phyloP scores from a whole-genome alignment of 2,888 invertebrate genomes.

The Papilio elwesi region DNA sequence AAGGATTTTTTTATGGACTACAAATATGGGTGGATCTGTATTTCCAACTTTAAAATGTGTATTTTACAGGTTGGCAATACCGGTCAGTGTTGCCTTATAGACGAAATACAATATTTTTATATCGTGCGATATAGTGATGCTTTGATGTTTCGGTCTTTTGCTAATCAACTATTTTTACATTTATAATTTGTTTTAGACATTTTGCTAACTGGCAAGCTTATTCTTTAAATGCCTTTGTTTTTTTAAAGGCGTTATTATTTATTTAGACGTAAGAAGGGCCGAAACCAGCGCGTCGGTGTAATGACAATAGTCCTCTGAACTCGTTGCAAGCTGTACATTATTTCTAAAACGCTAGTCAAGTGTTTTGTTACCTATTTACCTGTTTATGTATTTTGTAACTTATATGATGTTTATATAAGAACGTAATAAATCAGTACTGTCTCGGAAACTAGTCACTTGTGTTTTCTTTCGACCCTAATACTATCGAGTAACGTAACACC shows the following conservation, averaged over 20 bases:
- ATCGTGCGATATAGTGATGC: conserved; percentile 23
- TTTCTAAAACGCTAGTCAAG: conserved; percentile 80
- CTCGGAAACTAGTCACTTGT: conserved; percentile 54
- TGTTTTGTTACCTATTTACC: conserved; percentile 82
- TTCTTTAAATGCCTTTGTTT: conserved; percentile 23
- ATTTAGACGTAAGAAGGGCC: conserved; percentile 14
- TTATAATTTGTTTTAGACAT: background rate
- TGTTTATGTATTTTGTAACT: conserved; percentile 82
- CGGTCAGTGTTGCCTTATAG: conserved; percentile 34
- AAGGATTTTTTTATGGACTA: conserved; percentile 37
- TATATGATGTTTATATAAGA: conserved; percentile 77
- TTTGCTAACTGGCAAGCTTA: conserved; percentile 12
- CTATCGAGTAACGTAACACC: conserved; percentile 1
- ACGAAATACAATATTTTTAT: conserved; percentile 34
- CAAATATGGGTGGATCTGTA: conserved; percentile 35
- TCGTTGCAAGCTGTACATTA: conserved; percentile 51
- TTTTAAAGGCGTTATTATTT: conserved; percentile 20
- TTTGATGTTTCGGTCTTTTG: conserved; percentile 28
- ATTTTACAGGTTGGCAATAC: conserved; percentile 37
- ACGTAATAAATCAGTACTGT: conserved; percentile 79
- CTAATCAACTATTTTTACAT: conserved; percentile 7
- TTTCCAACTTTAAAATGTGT: background rate
- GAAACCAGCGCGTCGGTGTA: conserved; percentile 30
- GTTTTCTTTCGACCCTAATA: conserved; percentile 45
- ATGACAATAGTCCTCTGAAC: conserved; percentile 8